Base-by-base conservation (phyloP, 2,113 vertebrate genomes). In the Lepus americanus region DNA sequence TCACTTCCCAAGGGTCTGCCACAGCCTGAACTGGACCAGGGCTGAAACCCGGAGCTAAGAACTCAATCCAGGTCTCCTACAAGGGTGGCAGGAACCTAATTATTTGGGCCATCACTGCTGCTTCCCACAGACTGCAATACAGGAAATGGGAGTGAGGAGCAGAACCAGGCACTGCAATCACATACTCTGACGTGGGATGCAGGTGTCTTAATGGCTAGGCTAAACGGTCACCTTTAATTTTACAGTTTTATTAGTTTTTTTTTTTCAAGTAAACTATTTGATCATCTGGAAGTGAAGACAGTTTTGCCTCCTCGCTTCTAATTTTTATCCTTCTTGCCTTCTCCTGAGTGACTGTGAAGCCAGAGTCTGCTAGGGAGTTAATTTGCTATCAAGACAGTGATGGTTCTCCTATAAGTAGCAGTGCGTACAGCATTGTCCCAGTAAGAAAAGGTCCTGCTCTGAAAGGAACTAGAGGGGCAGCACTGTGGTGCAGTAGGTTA, bases 311-410 rank as follows among this genome's bases (percentile, higher is more conserved):
- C 80, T 63, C 14, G 5, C 79, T 64, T 49, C 31, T 33, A 33
- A 78, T 39, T 93, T 78, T 87, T 53, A 73, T 82, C 33, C 63
- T 92, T 85, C 59, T 31, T 66, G 59, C 90, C 67, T 86, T 70
- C 73, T 4, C 44, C 80, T n/a, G 14, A 59, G 29, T 31, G 77
- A 25, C 23, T 33, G 4, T 27, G 3, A 39, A 33, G 51, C 33
- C 17, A 84, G 31, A 59, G 29, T 76, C 63, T 66, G 10, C 33
- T 3, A 70, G 33, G 76, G n/a, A 59, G 8, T 36, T 66, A n/a
- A 79, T 61, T 61, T 85, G 44, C 29, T 33, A 9, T 27, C n/a
- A 29, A 63, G 64, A 33, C 33, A 44, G 44, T 6, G 33, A 67
- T 23, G 17, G 22, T 20, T 78, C 59, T 84, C 33, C 72, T 33